Percentiles rank a stretch among this genome's conserved stretches.
phyloP scores from a whole-genome alignment of 2,797 vertebrate genomes.

The Acanthiza pusilla region DNA sequence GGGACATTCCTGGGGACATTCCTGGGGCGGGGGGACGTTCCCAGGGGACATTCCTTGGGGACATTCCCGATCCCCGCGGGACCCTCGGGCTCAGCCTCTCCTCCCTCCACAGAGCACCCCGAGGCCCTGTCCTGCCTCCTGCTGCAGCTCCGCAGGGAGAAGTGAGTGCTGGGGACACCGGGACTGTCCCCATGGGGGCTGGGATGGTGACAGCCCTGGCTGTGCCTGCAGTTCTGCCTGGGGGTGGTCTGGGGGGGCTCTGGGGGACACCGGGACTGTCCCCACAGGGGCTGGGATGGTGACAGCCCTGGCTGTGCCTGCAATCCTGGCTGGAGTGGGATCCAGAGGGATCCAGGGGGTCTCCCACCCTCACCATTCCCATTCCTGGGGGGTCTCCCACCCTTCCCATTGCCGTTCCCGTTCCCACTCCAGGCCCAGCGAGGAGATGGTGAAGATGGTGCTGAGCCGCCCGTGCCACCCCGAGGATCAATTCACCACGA shows the following conservation, averaged over 20 bases:
- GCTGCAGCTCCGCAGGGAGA: slow-evolving; percentile 90
- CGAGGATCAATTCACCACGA: slow-evolving; percentile 96
- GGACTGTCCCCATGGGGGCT: neutral
- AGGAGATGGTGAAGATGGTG: slow-evolving; percentile 99
- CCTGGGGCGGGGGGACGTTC: neutral
- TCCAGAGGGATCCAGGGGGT: too few relatives aligned
- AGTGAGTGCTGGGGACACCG: slow-evolving; percentile 73
- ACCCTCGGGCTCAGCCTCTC: neutral
- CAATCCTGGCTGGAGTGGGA: too few relatives aligned
- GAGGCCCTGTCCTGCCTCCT: slow-evolving; percentile 92
- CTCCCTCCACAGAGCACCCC: slow-evolving; percentile 81
- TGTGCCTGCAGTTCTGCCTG: too few relatives aligned
- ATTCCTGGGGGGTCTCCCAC: too few relatives aligned
- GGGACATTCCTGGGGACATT: neutral
- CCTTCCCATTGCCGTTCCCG: too few relatives aligned
- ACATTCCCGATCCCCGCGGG: neutral
- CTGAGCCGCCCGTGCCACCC: slow-evolving; percentile 90
- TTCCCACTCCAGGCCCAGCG: slow-evolving; percentile 78
- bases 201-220: too few relatives aligned
- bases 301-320: too few relatives aligned
- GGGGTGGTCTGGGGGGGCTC: too few relatives aligned
- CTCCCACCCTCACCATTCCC: too few relatives aligned
- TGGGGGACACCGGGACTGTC: too few relatives aligned
- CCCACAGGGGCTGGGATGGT: too few relatives aligned
- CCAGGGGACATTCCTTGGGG: neutral